Evolutionary conservation across 2,888 invertebrate genomes (phyloP), one percentile per base, ranked within the genome.

Genomic region (Dugesia japonica): DNA sequence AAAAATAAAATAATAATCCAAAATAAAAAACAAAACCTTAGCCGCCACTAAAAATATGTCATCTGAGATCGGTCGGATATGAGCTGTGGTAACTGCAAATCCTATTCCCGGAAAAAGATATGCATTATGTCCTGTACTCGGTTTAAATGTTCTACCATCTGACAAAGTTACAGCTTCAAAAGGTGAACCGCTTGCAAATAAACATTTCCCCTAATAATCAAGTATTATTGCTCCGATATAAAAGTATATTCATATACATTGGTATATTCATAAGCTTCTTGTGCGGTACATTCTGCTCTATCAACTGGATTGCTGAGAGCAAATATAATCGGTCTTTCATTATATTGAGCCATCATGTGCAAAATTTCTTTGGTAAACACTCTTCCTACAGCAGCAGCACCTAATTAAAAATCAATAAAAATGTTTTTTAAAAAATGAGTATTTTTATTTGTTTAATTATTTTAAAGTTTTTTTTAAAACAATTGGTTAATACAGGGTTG

Each of bases 241-340:
- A 13, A 38, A 38, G 38, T 38, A 38, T 13, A 38, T 38, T 38
- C 17, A 71, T 28, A 85, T 82, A 92, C 92, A 79, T 92, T 89
- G 0, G 95, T 94, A 82, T 89, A 86, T 71, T 85, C 88, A 86
- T 95, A 98, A 1, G 95, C 97, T 81, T 92, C 89, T 84, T 94
- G 92, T n/a, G 98, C 98, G 17, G 98, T 97, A 84, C 98, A 98
- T 86, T 98, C 98, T 0, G 98, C 94, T 87, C 94, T 94, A 85
- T 89, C 89, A 76, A 98, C 99, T 76, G 98, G 98, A 87, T 98
- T 98, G 83, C 95, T 95, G 73, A 98, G 88, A 15, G 98, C 97
- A 85, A 98, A 98, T 81, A 98, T 92, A 79, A 99, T 89, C 0
- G 98, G 98, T 76, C 88, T 87, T 26, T 89, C 88, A 85, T 93